phyloP scores from a whole-genome alignment of 1,140 invertebrate species.

The Aphaenogaster floridana region DNA sequence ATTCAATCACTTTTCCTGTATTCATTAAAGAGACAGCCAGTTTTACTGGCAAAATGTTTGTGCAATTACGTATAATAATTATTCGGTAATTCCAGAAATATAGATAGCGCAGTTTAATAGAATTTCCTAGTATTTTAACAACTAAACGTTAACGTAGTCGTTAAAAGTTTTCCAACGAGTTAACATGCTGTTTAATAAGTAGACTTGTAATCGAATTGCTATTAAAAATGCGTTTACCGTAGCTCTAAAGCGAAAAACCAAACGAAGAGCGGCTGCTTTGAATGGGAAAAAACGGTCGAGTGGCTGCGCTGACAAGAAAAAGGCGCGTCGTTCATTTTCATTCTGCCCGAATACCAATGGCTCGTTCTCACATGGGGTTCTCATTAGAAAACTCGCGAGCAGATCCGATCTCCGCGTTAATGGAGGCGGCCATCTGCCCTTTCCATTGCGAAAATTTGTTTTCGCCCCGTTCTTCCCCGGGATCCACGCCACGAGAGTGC shows the following conservation, averaged over 20 bases:
- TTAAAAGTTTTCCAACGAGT: not conserved
- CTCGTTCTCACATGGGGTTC: constrained; percentile 44
- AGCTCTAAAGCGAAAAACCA: not conserved
- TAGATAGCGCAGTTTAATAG: not conserved
- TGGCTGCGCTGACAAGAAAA: constrained; percentile 22
- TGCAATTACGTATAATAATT: not conserved
- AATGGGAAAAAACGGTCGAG: constrained; percentile 7
- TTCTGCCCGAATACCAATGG: constrained; percentile 34
- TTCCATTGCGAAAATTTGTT: constrained; percentile 54
- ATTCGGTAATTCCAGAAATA: not conserved
- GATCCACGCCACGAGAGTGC: constrained; percentile 23
- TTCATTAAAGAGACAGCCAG: not conserved
- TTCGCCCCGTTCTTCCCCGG: constrained; percentile 6
- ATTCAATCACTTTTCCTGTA: not conserved
- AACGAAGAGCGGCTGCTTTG: not conserved
- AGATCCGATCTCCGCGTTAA: constrained; percentile 51
- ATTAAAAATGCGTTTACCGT: not conserved
- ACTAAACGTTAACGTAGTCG: not conserved
- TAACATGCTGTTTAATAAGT: not conserved
- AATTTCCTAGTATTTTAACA: not conserved
- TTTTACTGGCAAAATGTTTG: not conserved
- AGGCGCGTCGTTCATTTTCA: constrained; percentile 39
- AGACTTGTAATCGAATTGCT: not conserved
- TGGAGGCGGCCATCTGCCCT: constrained; percentile 34
- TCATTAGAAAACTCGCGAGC: constrained; percentile 55